Percentiles rank a stretch among this genome's conserved stretches.
Conservation (phyloP, 1,140 invertebrate species). For the Battus philenor region DNA sequence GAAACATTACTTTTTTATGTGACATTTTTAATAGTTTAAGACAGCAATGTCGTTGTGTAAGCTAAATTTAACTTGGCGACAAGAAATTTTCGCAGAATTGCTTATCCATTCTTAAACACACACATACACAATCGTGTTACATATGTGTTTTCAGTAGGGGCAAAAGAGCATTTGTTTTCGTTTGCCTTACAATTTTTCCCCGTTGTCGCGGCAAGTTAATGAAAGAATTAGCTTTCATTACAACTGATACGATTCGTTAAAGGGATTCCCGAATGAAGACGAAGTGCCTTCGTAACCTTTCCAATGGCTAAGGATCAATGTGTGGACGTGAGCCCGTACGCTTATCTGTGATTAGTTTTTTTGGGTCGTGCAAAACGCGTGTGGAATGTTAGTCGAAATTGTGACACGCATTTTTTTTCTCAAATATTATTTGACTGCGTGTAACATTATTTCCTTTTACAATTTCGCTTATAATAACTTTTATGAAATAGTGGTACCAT, state of each 20-base stretch:
- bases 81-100: conserved; percentile 6
- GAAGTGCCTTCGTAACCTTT: conserved; percentile 57
- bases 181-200: conserved; percentile 62
- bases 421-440: too few species aligned
- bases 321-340: conserved; percentile 36
- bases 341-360: conserved; percentile 61
- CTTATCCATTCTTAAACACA: conserved; percentile 6
- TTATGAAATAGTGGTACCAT: too few species aligned
- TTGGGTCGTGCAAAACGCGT: conserved; percentile 27
- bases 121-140: conserved; percentile 14
- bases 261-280: conserved; percentile 65
- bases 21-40: too few species aligned
- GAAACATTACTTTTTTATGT: too few species aligned
- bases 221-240: conserved; percentile 76
- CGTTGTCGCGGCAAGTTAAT: conserved; percentile 70
- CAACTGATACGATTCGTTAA: conserved; percentile 69
- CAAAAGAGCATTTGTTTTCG: conserved; percentile 48
- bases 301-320: conserved; percentile 46
- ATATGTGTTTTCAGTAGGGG: conserved; percentile 2
- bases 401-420: too few species aligned
- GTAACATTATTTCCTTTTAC: too few species aligned
- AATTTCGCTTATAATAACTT: too few species aligned
- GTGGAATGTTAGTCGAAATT: too few species aligned
- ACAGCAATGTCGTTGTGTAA: too few species aligned
- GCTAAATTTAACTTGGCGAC: too few species aligned